Conservation (phyloP, 2,797 vertebrate genomes). For the Gila robusta region DNA sequence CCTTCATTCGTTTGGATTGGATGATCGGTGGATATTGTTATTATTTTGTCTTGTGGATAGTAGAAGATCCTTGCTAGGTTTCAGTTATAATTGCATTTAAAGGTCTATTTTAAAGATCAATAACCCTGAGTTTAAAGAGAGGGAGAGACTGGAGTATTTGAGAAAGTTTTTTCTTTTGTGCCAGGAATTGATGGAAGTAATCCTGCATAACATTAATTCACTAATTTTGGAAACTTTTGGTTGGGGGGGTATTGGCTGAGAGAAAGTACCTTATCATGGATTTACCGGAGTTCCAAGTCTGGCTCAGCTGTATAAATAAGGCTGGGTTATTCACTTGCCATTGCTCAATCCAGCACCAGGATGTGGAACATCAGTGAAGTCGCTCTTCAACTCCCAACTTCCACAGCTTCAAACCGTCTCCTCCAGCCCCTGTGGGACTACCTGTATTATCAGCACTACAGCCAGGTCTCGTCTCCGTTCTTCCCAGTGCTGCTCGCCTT, state of each 20-base stretch:
- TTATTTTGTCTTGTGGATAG: not conserved
- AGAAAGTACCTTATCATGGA: not conserved
- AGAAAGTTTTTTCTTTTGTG: no score
- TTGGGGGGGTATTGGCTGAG: no score
- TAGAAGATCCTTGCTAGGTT: not conserved
- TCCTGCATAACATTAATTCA: no score
- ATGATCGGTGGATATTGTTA: not conserved
- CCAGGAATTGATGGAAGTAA: no score
- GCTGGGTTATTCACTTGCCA: not conserved
- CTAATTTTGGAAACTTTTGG: no score
- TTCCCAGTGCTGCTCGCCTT: constrained; percentile 76
- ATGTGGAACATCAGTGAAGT: constrained; percentile 71
- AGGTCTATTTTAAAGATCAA: not conserved
- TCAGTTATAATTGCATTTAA: not conserved
- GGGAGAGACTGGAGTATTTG: no score
- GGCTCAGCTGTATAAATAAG: constrained; percentile 25
- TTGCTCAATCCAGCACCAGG: constrained; percentile 19
- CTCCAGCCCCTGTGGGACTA: constrained; percentile 78
- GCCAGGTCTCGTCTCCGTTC: constrained; percentile 74
- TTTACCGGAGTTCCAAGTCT: constrained; percentile 17
- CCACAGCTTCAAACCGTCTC: constrained; percentile 59
- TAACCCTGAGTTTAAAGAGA: not conserved
- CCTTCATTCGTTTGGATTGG: not conserved
- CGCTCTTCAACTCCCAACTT: constrained; percentile 53
- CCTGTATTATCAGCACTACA: constrained; percentile 68